Conservation (phyloP, 2,113 vertebrate genomes). For the Carassius gibelio region DNA sequence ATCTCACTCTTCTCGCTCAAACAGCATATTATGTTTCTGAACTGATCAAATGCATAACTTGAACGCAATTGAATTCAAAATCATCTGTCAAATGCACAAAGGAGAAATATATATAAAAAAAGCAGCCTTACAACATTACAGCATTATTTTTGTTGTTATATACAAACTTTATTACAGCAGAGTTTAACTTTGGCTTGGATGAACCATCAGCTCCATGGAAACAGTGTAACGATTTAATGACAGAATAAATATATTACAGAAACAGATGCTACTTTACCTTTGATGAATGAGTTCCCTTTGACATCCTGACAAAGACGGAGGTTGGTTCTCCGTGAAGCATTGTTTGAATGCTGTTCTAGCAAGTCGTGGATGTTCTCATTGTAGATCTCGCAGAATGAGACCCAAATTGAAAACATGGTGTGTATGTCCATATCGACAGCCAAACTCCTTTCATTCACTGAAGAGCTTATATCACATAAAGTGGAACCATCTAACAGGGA, state of each 20-base stretch:
- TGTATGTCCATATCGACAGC: conserved; percentile 57
- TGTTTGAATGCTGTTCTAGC: conserved; percentile 74
- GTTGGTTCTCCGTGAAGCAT: conserved; percentile 73
- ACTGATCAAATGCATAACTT: too few species aligned
- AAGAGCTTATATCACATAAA: neutral
- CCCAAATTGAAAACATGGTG: conserved; percentile 88
- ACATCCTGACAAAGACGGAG: conserved; percentile 89
- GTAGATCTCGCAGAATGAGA: conserved; percentile 88
- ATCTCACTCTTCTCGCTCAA: neutral
- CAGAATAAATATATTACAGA: neutral
- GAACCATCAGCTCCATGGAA: neutral
- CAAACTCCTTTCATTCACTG: conserved; percentile 67
- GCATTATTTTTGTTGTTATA: neutral
- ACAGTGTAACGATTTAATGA: neutral
- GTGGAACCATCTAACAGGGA: neutral
- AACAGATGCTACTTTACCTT: conserved; percentile 75
- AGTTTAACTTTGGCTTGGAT: neutral
- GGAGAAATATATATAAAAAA: neutral
- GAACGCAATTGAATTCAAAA: neutral
- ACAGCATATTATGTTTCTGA: neutral
- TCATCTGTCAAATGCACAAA: neutral
- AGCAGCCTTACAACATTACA: neutral
- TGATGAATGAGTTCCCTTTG: conserved; percentile 90
- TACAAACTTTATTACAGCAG: neutral
- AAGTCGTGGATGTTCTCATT: conserved; percentile 83